phyloP scores from a whole-genome alignment of 2,113 vertebrate species.

The Mastomys coucha region DNA sequence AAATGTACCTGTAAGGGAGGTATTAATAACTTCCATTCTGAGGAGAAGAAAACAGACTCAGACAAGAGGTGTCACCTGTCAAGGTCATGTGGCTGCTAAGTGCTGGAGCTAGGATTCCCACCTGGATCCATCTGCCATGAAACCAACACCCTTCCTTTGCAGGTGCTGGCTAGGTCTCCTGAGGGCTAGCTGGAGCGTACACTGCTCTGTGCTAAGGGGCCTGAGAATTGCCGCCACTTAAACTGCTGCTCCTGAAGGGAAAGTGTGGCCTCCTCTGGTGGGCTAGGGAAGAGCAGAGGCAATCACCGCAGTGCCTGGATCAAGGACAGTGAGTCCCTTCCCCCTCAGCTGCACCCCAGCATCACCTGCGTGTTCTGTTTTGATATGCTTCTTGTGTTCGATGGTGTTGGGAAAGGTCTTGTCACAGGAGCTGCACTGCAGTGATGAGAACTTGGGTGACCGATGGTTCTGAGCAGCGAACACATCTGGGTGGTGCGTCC shows the following conservation, averaged over 20 bases:
- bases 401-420: slow-evolving; percentile 89
- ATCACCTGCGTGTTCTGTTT: slow-evolving; percentile 90
- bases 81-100: slow-evolving; percentile 8
- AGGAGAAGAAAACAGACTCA: slow-evolving; percentile 26
- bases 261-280: rapidly evolving
- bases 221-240: background rate
- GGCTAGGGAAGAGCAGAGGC: background rate
- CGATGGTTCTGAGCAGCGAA: slow-evolving; percentile 90
- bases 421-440: slow-evolving; percentile 92
- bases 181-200: background rate
- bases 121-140: background rate
- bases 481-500: slow-evolving; percentile 92
- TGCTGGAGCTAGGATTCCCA: background rate
- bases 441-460: slow-evolving; percentile 89
- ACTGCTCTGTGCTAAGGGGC: background rate
- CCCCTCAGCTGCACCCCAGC: rapidly evolving
- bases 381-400: slow-evolving; percentile 89
- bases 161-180: background rate
- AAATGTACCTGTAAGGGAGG: background rate
- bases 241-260: background rate
- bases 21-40: background rate
- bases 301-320: rapidly evolving
- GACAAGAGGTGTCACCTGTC: slow-evolving; percentile 38
- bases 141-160: background rate
- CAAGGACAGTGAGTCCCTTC: rapidly evolving